Conservation (phyloP, 2,888 invertebrate genomes). For the Trissolcus brochymenae region DNA sequence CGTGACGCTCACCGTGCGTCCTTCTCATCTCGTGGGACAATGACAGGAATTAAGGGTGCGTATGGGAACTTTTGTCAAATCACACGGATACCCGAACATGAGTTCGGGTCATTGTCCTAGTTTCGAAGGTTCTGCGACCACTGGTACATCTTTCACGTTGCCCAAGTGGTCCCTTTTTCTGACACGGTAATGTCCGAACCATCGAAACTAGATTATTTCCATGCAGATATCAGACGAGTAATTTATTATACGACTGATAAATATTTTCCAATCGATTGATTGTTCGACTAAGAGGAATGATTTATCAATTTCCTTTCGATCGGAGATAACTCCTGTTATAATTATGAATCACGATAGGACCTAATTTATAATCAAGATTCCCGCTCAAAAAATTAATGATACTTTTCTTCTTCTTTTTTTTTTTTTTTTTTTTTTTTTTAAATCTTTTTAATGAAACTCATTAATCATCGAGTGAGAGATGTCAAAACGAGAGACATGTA, state of each 20-base stretch:
- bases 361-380: no score
- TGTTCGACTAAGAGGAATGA: background rate
- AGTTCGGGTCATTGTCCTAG: slow-evolving; percentile 26
- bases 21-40: slow-evolving; percentile 41
- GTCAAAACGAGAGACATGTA: no score
- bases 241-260: no score
- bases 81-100: slow-evolving; percentile 22
- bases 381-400: no score
- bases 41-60: slow-evolving; percentile 55
- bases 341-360: slow-evolving; percentile 5
- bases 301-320: no score
- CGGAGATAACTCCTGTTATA: background rate
- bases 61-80: slow-evolving; percentile 41
- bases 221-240: no score
- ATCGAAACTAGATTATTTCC: no score
- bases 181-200: no score
- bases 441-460: slow-evolving; percentile 34
- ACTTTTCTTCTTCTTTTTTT: background rate
- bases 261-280: no score
- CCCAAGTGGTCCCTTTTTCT: no score
- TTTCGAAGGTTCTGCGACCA: slow-evolving; percentile 5
- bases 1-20: slow-evolving; percentile 33
- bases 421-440: slow-evolving; percentile 14
- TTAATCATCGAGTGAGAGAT: slow-evolving; percentile 24
- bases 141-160: no score